Conservation (phyloP, 2,113 vertebrate genomes). For the Dasyornis broadbenti region DNA sequence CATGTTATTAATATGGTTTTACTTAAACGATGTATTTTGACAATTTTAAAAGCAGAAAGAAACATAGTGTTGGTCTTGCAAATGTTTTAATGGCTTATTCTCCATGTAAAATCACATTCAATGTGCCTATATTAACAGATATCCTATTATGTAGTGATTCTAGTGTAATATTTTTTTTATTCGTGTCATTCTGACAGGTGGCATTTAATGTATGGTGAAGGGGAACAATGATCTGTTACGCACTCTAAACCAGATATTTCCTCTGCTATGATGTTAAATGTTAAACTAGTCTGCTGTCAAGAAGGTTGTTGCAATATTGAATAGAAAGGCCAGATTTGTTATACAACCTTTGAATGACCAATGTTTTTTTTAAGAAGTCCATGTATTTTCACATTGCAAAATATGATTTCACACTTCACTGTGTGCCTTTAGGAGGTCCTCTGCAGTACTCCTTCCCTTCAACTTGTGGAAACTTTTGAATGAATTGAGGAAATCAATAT, state of each 20-base stretch:
- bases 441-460: background rate
- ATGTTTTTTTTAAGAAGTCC: background rate
- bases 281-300: slow-evolving; percentile 54
- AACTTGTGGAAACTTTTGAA: background rate
- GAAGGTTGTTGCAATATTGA: slow-evolving; percentile 12
- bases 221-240: slow-evolving; percentile 58
- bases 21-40: background rate
- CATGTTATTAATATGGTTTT: background rate
- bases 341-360: background rate
- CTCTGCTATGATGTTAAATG: slow-evolving; percentile 49
- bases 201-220: slow-evolving; percentile 55
- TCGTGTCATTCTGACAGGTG: slow-evolving; percentile 51
- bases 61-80: background rate
- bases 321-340: slow-evolving; percentile 45
- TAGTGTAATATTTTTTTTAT: slow-evolving; percentile 26
- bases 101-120: background rate
- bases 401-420: background rate
- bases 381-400: background rate
- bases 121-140: background rate
- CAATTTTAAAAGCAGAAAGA: background rate
- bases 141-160: background rate
- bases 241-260: slow-evolving; percentile 45
- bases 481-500: background rate
- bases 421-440: background rate
- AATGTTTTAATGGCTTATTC: background rate